These are phyloP conservation scores for Orthosia cruda DNA, from an alignment of 2,888 invertebrate genomes.

Conservation along the genomic window DNA sequence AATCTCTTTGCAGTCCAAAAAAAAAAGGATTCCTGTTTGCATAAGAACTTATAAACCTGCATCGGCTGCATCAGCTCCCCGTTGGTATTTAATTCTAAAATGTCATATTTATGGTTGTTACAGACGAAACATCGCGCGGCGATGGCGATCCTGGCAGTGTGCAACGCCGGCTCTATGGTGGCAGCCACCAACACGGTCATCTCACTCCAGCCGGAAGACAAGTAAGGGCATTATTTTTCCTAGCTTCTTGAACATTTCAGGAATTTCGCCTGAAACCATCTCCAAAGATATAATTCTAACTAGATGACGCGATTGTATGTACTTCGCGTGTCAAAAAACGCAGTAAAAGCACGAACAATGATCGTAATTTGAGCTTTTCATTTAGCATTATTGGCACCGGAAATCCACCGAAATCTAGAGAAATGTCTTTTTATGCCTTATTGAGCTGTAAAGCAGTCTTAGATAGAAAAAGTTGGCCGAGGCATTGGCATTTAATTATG, in stretches of 20 bases:
- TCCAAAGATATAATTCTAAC: too few relatives aligned
- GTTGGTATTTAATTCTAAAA: conserved; percentile 1
- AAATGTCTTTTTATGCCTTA: too few relatives aligned
- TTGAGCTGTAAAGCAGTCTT: too few relatives aligned
- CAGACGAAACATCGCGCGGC: conserved; percentile 82
- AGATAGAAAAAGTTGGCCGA: too few relatives aligned
- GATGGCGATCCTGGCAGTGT: conserved; percentile 81
- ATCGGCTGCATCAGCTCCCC: not conserved
- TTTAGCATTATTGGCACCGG: too few relatives aligned
- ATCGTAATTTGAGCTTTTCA: too few relatives aligned
- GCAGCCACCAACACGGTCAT: conserved; percentile 86
- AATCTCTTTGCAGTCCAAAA: not conserved
- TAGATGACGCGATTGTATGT: too few relatives aligned
- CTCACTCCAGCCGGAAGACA: conserved; percentile 89
- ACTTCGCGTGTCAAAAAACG: too few relatives aligned
- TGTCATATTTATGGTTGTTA: conserved; percentile 47
- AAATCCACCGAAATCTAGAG: too few relatives aligned
- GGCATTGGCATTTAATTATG: too few relatives aligned
- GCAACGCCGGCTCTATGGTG: conserved; percentile 84
- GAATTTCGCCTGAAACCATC: too few relatives aligned
- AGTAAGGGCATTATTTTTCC: conserved; percentile 71
- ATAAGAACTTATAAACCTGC: not conserved
- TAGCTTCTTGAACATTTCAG: not conserved
- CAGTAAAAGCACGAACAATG: too few relatives aligned
- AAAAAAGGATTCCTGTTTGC: not conserved